Percentiles rank a stretch among this genome's conserved stretches.
phyloP scores from a whole-genome alignment of 1,140 invertebrate species.

The Pogonomyrmex californicus region DNA sequence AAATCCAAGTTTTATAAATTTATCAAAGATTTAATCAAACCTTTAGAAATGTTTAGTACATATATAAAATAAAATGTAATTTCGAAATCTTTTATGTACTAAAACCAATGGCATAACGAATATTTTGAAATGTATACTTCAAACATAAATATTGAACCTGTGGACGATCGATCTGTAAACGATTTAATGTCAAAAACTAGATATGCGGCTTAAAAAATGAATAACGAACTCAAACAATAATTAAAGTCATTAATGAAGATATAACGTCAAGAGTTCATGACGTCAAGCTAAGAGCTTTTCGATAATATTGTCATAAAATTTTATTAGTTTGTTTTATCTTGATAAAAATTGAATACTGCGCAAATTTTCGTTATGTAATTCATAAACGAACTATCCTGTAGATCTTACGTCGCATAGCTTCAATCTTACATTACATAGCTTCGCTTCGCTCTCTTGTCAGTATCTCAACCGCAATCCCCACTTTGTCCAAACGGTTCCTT shows the following conservation, averaged over 20 bases:
- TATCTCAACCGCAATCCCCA: conserved; percentile 28
- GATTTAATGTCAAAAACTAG: background rate
- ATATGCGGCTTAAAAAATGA: background rate
- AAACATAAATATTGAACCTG: too few species aligned
- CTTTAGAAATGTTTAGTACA: background rate
- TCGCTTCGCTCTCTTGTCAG: background rate
- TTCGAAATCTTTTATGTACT: background rate
- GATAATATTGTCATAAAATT: conserved; percentile 6
- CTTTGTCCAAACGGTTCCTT: conserved; percentile 14
- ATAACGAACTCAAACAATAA: too few species aligned
- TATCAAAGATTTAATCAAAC: background rate
- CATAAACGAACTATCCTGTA: background rate
- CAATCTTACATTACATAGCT: background rate
- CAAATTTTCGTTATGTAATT: background rate
- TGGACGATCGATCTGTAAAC: too few species aligned
- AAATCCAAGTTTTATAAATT: background rate
- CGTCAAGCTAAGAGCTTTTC: background rate
- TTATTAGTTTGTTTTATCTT: background rate
- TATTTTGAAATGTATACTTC: too few species aligned
- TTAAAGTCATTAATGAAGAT: too few species aligned
- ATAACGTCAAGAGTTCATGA: too few species aligned
- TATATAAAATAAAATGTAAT: background rate
- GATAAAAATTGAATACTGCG: background rate
- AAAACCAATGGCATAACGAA: background rate
- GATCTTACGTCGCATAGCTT: background rate